These are phyloP conservation scores for Trichonephila clavata DNA, from an alignment of 1,140 invertebrate species.

Conservation along the genomic window DNA sequence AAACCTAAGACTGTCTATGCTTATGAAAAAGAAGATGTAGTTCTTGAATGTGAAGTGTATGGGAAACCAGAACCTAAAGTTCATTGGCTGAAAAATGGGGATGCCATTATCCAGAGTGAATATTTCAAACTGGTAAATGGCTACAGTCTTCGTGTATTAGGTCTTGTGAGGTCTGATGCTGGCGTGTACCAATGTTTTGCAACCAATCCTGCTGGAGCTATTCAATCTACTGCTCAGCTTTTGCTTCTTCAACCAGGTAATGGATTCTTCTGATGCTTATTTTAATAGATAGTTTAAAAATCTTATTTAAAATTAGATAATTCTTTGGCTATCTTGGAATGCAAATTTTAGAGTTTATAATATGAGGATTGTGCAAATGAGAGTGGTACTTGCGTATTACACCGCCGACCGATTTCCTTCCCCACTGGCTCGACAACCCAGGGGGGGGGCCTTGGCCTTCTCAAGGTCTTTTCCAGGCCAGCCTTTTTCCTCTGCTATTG, in stretches of 20 bases:
- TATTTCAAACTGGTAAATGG: conserved; percentile 89
- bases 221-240: conserved; percentile 91
- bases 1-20: conserved; percentile 88
- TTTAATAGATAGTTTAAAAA: too few species aligned
- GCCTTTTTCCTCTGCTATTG: too few species aligned
- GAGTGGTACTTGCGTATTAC: too few species aligned
- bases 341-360: too few species aligned
- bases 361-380: too few species aligned
- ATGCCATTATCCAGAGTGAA: conserved; percentile 90
- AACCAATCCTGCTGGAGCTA: conserved; percentile 90
- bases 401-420: too few species aligned
- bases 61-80: conserved; percentile 94
- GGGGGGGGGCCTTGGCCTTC: too few species aligned
- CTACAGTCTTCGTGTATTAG: conserved; percentile 93
- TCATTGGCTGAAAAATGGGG: conserved; percentile 91
- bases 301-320: too few species aligned
- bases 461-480: too few species aligned
- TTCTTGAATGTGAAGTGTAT: conserved; percentile 89
- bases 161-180: conserved; percentile 91
- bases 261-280: neutral
- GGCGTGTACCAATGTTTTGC: conserved; percentile 98
- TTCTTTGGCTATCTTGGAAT: too few species aligned
- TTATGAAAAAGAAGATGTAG: conserved; percentile 91
- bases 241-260: conserved; percentile 88
- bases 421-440: too few species aligned